Percentiles rank a stretch among this genome's conserved stretches.
Conservation (phyloP, 2,113 vertebrate genomes). For the Acanthisitta chloris region DNA sequence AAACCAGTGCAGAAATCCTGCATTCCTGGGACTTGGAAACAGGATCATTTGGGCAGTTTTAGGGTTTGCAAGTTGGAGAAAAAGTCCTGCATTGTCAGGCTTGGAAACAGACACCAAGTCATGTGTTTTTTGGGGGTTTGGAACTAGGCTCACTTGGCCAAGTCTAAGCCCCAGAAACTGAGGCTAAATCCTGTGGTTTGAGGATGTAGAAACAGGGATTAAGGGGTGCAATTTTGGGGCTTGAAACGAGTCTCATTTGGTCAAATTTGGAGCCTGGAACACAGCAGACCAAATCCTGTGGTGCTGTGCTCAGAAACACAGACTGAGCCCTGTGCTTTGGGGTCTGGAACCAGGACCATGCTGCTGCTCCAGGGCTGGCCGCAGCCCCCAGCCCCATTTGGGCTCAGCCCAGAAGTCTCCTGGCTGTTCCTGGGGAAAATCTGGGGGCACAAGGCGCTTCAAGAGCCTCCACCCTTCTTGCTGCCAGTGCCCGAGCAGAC, state of each 20-base stretch:
- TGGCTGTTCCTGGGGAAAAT: neutral
- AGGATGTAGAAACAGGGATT: neutral
- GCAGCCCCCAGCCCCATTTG: neutral
- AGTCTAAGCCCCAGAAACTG: neutral
- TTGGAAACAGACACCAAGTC: neutral
- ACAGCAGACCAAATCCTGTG: neutral
- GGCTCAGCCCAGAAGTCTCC: neutral
- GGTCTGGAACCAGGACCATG: fast-evolving
- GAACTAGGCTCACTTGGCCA: neutral
- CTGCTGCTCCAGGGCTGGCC: neutral
- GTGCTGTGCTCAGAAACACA: neutral
- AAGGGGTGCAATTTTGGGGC: neutral
- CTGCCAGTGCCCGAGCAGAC: neutral
- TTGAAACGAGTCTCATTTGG: neutral
- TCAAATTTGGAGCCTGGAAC: neutral
- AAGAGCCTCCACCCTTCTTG: too few relatives aligned
- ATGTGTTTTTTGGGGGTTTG: neutral
- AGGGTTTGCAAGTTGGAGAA: neutral
- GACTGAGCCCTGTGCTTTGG: neutral
- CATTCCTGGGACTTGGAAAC: neutral
- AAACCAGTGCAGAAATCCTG: neutral
- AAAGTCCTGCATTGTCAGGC: neutral
- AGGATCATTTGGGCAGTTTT: neutral
- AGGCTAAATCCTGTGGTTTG: neutral
- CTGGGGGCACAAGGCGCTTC: neutral